A percentile compares a stretch with the other conserved stretches of the same genome.
Evolutionary conservation across 1,140 invertebrate species (phyloP).

Genomic region (Mizuhopecten yessoensis): DNA sequence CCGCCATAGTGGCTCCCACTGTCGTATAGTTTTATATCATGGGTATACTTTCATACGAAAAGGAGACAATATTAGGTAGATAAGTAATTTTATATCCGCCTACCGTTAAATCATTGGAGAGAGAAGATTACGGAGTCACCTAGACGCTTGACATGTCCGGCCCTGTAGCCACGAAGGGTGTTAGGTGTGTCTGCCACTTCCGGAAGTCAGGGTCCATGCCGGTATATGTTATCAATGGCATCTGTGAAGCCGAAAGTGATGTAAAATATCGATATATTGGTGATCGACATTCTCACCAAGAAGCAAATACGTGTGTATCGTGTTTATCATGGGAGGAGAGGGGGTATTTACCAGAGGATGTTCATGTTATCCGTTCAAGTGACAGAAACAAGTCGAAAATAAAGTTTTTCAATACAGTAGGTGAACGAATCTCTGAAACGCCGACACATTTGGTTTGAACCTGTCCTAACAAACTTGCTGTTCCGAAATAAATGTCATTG

Average conservation of each 20-base stretch:
- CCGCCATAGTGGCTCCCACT: neutral
- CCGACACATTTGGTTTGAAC: too few relatives aligned
- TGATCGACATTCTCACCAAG: too few relatives aligned
- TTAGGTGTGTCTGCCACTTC: neutral
- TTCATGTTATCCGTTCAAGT: too few relatives aligned
- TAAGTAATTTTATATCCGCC: slow-evolving; percentile 34
- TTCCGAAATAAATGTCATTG: too few relatives aligned
- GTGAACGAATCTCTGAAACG: too few relatives aligned
- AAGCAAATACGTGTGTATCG: too few relatives aligned
- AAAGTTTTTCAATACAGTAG: too few relatives aligned
- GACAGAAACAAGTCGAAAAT: too few relatives aligned
- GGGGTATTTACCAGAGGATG: too few relatives aligned
- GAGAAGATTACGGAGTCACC: neutral
- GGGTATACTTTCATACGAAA: neutral
- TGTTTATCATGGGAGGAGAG: too few relatives aligned
- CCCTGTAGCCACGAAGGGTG: neutral
- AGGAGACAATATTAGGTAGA: slow-evolving; percentile 8
- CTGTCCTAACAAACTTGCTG: too few relatives aligned
- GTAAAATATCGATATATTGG: too few relatives aligned
- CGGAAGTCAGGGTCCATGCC: neutral
- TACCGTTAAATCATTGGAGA: slow-evolving; percentile 1
- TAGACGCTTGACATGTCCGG: neutral
- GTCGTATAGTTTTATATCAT: slow-evolving; percentile 35
- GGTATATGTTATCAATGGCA: neutral
- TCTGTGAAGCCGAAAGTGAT: neutral